Conservation (phyloP, 2,888 invertebrate species). For the Desoria tigrina region DNA sequence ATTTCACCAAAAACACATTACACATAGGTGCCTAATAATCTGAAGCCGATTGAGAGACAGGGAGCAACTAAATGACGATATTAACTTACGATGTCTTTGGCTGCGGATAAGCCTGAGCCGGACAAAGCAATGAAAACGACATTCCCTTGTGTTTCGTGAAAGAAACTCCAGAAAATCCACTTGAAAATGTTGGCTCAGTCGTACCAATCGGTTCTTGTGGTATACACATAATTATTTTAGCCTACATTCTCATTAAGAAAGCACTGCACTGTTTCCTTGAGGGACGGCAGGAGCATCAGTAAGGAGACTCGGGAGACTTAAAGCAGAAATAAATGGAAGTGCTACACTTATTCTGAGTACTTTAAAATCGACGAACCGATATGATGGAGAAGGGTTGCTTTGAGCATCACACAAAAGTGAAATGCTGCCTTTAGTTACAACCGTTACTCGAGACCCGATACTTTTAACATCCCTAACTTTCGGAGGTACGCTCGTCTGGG, state of each 20-base stretch:
- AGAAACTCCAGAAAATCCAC: slow-evolving; percentile 58
- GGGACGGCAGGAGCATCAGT: not conserved
- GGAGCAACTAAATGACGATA: not conserved
- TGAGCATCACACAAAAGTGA: slow-evolving; percentile 53
- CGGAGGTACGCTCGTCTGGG: slow-evolving; percentile 39
- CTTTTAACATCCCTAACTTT: slow-evolving; percentile 49
- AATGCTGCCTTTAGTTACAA: slow-evolving; percentile 31
- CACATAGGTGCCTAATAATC: too few relatives aligned
- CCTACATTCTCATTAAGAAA: too few relatives aligned
- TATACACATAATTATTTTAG: not conserved
- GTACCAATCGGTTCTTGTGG: slow-evolving; percentile 59
- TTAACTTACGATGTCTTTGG: slow-evolving; percentile 46
- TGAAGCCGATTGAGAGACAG: not conserved
- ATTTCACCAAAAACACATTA: too few relatives aligned
- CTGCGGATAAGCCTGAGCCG: slow-evolving; percentile 51
- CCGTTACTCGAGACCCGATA: slow-evolving; percentile 39
- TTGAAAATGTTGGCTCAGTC: slow-evolving; percentile 58
- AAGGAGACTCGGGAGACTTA: too few relatives aligned
- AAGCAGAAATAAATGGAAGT: too few relatives aligned
- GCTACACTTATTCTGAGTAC: too few relatives aligned
- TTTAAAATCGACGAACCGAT: too few relatives aligned
- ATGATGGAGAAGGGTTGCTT: slow-evolving; percentile 51
- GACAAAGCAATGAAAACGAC: slow-evolving; percentile 48
- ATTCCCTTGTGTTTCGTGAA: slow-evolving; percentile 39
- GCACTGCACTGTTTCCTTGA: too few relatives aligned